phyloP scores from a whole-genome alignment of 2,888 invertebrate species.

The Tetheella fluctuosa region DNA sequence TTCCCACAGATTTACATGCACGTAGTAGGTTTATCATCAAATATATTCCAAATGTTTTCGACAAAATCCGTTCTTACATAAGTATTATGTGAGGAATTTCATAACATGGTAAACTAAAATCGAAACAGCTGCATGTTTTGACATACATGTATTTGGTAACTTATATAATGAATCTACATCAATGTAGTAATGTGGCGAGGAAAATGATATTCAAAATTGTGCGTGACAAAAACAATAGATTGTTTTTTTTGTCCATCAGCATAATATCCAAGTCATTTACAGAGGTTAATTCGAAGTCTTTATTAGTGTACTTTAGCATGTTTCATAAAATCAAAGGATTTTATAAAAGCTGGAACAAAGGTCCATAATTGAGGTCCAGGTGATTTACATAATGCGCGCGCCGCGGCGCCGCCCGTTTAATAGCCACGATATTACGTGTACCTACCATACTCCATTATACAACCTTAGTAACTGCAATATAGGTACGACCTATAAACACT shows the following conservation, averaged over 20 bases:
- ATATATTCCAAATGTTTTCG: no score
- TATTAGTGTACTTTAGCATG: not conserved
- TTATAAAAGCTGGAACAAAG: constrained; percentile 11
- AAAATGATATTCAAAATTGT: no score
- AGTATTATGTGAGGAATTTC: no score
- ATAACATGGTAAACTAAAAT: no score
- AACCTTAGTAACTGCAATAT: not conserved
- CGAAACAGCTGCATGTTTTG: no score
- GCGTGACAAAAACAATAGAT: no score
- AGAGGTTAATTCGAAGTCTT: not conserved
- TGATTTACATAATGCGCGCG: constrained; percentile 40
- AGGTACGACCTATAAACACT: not conserved
- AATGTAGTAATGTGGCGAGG: no score
- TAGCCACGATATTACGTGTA: not conserved
- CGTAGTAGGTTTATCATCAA: no score
- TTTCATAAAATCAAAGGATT: not conserved
- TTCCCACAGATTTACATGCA: not conserved
- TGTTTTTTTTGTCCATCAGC: not conserved
- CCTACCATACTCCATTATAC: not conserved
- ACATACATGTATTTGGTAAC: no score
- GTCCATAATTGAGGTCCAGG: constrained; percentile 10
- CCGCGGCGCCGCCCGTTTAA: constrained; percentile 11
- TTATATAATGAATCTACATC: no score
- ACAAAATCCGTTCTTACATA: no score
- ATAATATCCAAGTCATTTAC: not conserved